Base-by-base conservation (phyloP, 2,797 vertebrate species). In the Cirrhinus mrigala region DNA sequence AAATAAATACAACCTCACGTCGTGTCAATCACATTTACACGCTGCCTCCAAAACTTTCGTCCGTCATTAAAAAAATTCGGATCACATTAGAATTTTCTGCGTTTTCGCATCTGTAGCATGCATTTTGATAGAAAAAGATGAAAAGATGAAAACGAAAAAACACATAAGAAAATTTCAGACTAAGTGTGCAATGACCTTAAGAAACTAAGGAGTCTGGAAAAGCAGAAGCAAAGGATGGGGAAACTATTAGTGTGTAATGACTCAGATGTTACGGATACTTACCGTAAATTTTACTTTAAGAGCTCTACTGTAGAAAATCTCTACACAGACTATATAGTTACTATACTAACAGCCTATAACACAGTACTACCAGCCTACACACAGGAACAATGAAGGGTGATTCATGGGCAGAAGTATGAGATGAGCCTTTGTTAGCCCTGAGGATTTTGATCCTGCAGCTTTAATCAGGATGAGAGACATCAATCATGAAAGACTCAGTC, bases 161-260 rank as follows among this genome's bases (percentile, higher is more conserved):
- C 40, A 1, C 4, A 44, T 44, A 44, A 6, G 8, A 9, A 44
- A 44, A 44, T 44, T 44, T 44, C 8, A 6, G 7, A 44, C 40
- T 44, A 1, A 44, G 40, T 44, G 40, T 44, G 1, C 40, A 44
- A 44, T 7, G 40, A 44, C 40, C 40, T 44, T 4, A 4, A 37
- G 52, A 82, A 44, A 73, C 80, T 29, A 14, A 64, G 20, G 29
- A 52, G 20, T 37, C 56, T 37, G 58, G 58, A 83, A 29, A n/a
- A 64, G 56, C 81, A 76, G 71, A 33, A 83, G 58, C 46, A 52
- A 64, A 66, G 29, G 20, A 75, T 83, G 71, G 46, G 58, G 29
- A 83, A 71, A 79, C 12, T 33, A 82, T 82, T 48, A 85, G 48
- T 24, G 33, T 40, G 4, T 18, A 24, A 83, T 64, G 66, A 83